phyloP scores from a whole-genome alignment of 2,797 vertebrate genomes.

The Cyclopterus lumpus region DNA sequence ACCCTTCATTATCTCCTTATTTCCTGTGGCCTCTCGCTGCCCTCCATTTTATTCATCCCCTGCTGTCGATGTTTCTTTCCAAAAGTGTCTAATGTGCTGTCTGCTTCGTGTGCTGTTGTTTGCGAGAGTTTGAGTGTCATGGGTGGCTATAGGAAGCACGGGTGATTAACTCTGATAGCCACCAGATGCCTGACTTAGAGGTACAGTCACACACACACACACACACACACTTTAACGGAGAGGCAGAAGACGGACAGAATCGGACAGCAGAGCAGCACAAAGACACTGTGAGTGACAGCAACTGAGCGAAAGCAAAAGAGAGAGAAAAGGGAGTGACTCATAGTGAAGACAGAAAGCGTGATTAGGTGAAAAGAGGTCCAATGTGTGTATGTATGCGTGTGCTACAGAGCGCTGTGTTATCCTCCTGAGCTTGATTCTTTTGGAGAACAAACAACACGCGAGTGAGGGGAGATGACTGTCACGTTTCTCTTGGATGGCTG shows the following conservation, averaged over 20 bases:
- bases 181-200: conserved; percentile 73
- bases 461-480: conserved; percentile 62
- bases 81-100: conserved; percentile 27
- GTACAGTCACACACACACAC: conserved; percentile 43
- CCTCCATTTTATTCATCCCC: conserved; percentile 39
- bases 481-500: conserved; percentile 49
- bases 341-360: neutral
- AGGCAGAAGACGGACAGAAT: conserved; percentile 25
- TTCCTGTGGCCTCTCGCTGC: conserved; percentile 12
- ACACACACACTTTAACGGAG: conserved; percentile 9
- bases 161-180: conserved; percentile 79
- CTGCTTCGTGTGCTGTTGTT: conserved; percentile 31
- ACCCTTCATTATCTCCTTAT: conserved; percentile 2
- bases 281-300: conserved; percentile 29
- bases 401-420: neutral
- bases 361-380: conserved; percentile 3
- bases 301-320: conserved; percentile 9
- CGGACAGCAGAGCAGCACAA: conserved; percentile 16
- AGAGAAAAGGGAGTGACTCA: conserved; percentile 18
- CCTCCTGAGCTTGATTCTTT: conserved; percentile 41
- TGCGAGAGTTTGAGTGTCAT: conserved; percentile 57
- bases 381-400: conserved; percentile 29
- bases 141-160: conserved; percentile 68
- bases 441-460: conserved; percentile 56
- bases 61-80: conserved; percentile 23